Percentiles rank a stretch among this genome's conserved stretches.
phyloP scores from a whole-genome alignment of 1,140 invertebrate species.

The Danaus plexippus region DNA sequence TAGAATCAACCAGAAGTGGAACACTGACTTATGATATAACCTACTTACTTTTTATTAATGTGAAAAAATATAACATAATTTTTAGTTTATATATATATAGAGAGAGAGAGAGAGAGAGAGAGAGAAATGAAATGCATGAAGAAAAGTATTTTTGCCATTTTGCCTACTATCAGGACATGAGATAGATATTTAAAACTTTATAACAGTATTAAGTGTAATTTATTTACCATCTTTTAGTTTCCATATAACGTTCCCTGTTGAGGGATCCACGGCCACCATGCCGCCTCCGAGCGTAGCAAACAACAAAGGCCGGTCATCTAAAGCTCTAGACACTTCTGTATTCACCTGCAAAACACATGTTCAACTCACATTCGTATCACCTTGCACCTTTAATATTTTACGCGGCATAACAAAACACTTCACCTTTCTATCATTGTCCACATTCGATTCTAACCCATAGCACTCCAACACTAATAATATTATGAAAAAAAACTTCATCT shows the following conservation, averaged over 20 bases:
- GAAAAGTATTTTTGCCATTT: no score
- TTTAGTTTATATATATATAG: no score
- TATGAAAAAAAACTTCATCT: conserved; percentile 44
- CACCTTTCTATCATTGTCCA: conserved; percentile 54
- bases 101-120: no score
- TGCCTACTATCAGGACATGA: no score
- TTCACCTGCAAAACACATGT: conserved; percentile 65
- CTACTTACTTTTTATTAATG: no score
- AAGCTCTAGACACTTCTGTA: conserved; percentile 78
- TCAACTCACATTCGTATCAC: conserved; percentile 26
- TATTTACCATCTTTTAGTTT: conserved; percentile 87
- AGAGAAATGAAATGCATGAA: no score
- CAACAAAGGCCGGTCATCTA: conserved; percentile 81
- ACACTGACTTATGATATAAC: no score
- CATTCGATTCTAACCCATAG: conserved; percentile 37
- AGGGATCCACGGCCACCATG: conserved; percentile 87
- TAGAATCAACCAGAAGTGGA: no score
- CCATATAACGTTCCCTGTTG: conserved; percentile 89
- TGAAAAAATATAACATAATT: no score
- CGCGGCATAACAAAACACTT: conserved; percentile 30
- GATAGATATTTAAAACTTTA: no score
- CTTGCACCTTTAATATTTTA: conserved; percentile 29
- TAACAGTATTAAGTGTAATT: neutral
- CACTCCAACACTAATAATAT: conserved; percentile 41
- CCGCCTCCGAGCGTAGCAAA: conserved; percentile 94